Evolutionary conservation across 2,797 vertebrate genomes (phyloP), one percentile per base, ranked within the genome.

Genomic region (Poecilia wingei): DNA sequence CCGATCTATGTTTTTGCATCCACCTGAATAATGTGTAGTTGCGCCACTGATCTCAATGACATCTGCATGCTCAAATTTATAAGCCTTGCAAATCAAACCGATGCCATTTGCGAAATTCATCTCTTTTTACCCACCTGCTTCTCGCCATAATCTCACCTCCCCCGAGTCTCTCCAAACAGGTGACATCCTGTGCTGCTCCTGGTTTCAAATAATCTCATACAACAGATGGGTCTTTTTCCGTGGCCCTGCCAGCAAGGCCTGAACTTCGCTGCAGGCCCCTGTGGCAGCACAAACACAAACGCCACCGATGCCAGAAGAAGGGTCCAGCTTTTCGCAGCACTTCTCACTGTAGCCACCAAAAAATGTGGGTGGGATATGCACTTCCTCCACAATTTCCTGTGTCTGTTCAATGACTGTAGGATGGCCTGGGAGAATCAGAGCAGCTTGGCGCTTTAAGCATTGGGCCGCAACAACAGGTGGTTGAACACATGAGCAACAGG

Each of bases 201-300:
- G 86, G 88, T 94, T 84, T 86, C 85, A 91, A 93, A 92, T 93
- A 93, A 94, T 95, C 93, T 93, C 84, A 82, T 85, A 88, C 85
- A 93, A 93, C 94, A 95, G 94, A 95, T 95, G 94, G 94, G 90
- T 93, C 83, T 78, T 82, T 89, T 91, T 82, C 82, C 79, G 61
- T 25, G 33, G 77, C 89, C 86, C 86, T 90, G 92, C 92, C 88
- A 91, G 90, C 91, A 87, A 74, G 84, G 70, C 78, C 89, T 77
- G 33, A 87, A 76, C 87, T 31, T 85, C 90, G 82, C 92, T 66
- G 64, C 89, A 57, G 93, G 88, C 84, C 69, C 87, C 82, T 13
- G 33, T 88, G 89, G 91, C 90, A 88, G 77, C 46, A 46, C 82
- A 87, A 93, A 92, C 46, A 89, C 64, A 75, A 89, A 87, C 3